Evolutionary conservation across 2,888 invertebrate genomes (phyloP), one percentile per base, ranked within the genome.

Genomic region (Latheticus oryzae): DNA sequence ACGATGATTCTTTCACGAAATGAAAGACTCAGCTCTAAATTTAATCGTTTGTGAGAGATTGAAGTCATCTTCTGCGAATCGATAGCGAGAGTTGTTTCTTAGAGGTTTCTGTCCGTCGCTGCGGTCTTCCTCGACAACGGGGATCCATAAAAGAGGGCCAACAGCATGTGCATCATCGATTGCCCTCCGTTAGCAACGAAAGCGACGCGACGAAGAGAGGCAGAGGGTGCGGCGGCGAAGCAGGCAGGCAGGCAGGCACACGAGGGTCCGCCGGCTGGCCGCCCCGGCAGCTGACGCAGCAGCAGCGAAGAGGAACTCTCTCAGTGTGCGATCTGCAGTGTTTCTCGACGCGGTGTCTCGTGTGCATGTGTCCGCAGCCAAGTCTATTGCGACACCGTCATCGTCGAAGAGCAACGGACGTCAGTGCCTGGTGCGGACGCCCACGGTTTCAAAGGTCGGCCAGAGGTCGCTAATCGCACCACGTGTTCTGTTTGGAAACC

Each of bases 281-380:
- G 38, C 52, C 32, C 51, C 40, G 60, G 50, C 60, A 55, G 55
- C 60, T 55, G 56, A 55, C 60, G 60, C 60, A 56, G 60, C 57
- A 57, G 42, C 56, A 51, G 50, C 50, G 60, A 60, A 56, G 60
- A 56, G 60, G 51, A 50, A 33, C 47, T 47, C 47, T 47, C 40
- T 11, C 11, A 12, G 40, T 16, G 11, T 12, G 63, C 21, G 32
- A 35, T 56, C 60, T 58, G 62, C 71, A 72, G 72, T 71, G 63
- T 67, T 69, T 69, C 67, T 67, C 66, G 61, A 69, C 62, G 62
- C 69, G 61, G 67, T 66, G 65, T 65, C 59, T 62, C 60, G 61
- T 50, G 48, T 59, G 62, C 64, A 69, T 65, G 67, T 64, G 62
- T 55, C 26, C 51, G 54, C 38, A 30, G 62, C 59, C 60, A 59